A percentile compares a stretch with the other conserved stretches of the same genome.
Evolutionary conservation across 1,140 invertebrate species (phyloP).

Genomic region (Popillia japonica): DNA sequence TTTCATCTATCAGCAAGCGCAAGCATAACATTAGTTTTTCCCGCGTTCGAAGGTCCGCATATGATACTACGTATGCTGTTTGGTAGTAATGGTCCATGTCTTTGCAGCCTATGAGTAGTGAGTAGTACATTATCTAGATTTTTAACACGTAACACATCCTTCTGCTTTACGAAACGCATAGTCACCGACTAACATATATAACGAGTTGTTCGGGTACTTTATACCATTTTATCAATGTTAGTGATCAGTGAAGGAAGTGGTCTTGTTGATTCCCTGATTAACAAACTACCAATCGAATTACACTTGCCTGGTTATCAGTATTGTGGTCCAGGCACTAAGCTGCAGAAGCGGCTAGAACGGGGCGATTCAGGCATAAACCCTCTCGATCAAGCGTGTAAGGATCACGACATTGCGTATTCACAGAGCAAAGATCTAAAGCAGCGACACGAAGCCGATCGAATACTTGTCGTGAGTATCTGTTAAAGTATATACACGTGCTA

Average conservation of each 20-base stretch:
- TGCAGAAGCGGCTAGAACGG: not conserved
- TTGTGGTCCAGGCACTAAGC: too few species aligned
- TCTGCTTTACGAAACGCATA: not conserved
- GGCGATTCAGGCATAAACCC: not conserved
- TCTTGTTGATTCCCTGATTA: not conserved
- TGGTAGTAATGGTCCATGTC: constrained; percentile 37
- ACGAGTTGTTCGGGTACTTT: not conserved
- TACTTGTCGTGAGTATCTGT: too few species aligned
- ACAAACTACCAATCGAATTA: too few species aligned
- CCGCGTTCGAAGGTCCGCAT: constrained; percentile 45
- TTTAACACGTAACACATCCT: not conserved
- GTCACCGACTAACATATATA: not conserved
- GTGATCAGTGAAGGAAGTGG: not conserved
- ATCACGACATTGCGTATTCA: constrained; percentile 19
- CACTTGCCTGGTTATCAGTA: too few species aligned
- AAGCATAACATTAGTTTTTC: constrained; percentile 47
- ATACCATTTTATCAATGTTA: not conserved
- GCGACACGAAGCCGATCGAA: constrained; percentile 21
- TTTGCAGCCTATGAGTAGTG: not conserved
- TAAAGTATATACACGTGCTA: too few species aligned
- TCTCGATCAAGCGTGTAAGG: too few species aligned
- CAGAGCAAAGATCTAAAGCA: not conserved
- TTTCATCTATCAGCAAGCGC: constrained; percentile 42
- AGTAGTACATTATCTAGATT: not conserved
- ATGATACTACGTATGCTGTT: constrained; percentile 34